These are phyloP conservation scores for Trichogramma evanescens DNA, from an alignment of 2,888 invertebrate species.

Conservation along the genomic window DNA sequence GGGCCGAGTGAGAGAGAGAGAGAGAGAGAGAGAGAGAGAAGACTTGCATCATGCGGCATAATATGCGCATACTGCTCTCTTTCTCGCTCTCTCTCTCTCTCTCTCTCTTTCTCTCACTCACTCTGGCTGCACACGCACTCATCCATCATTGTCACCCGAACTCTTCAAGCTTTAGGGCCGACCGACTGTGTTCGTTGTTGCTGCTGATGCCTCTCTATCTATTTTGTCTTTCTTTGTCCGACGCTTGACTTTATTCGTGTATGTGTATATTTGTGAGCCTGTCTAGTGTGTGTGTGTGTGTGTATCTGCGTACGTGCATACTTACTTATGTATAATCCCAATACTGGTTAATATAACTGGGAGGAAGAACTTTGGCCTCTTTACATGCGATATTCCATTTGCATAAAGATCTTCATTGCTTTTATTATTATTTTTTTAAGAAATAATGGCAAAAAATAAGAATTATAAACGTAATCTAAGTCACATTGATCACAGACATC, in stretches of 20 bases:
- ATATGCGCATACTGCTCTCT: neutral
- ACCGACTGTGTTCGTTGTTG: constrained; percentile 1
- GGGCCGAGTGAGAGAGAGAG: constrained; percentile 15
- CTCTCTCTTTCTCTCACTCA: constrained; percentile 23
- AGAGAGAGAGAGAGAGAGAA: constrained; percentile 1
- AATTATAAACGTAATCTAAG: too few species aligned
- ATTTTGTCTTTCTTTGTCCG: neutral
- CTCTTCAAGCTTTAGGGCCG: constrained; percentile 32
- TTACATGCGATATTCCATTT: neutral
- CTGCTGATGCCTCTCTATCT: neutral
- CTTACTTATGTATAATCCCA: too few species aligned
- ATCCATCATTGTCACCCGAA: constrained; percentile 47
- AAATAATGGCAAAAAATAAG: too few species aligned
- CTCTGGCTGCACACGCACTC: constrained; percentile 37
- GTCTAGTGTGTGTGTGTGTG: too few species aligned
- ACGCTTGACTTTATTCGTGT: neutral
- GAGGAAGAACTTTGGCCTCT: neutral
- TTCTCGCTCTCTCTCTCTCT: too few species aligned
- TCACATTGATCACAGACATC: too few species aligned
- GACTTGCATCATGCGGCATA: neutral
- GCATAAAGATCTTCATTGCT: neutral
- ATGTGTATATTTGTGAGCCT: too few species aligned
- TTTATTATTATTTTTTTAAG: neutral
- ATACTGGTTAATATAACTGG: neutral
- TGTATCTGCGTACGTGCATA: too few species aligned